These are phyloP conservation scores for Heteropelma amictum DNA, from an alignment of 2,888 invertebrate species.

Conservation along the genomic window DNA sequence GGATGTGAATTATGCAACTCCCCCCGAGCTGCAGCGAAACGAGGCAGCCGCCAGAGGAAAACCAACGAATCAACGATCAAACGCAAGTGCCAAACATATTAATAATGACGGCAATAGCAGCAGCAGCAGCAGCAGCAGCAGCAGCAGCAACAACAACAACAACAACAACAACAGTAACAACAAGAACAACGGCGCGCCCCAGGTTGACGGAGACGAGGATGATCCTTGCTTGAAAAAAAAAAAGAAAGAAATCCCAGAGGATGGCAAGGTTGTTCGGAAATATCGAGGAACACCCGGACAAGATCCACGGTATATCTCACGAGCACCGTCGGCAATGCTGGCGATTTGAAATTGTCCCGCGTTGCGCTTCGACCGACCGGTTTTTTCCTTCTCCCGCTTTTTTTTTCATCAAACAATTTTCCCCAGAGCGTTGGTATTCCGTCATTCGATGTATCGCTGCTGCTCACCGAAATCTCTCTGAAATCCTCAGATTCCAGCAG, in stretches of 20 bases:
- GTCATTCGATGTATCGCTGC: too few species aligned
- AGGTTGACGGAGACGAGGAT: conserved; percentile 57
- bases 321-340: not conserved
- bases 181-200: not conserved
- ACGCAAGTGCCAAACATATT: too few species aligned
- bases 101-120: too few species aligned
- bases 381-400: not conserved
- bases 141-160: too few species aligned
- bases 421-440: too few species aligned
- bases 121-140: too few species aligned
- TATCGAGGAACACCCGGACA: conserved; percentile 49
- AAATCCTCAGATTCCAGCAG: conserved; percentile 70
- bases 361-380: not conserved
- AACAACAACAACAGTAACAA: conserved; percentile 14
- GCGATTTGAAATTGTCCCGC: not conserved
- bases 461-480: too few species aligned
- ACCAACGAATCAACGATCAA: not conserved
- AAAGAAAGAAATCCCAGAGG: not conserved
- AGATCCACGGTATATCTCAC: conserved; percentile 65
- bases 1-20: not conserved
- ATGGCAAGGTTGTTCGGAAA: conserved; percentile 28
- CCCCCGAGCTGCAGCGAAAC: conserved; percentile 25
- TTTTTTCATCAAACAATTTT: too few species aligned
- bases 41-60: conserved; percentile 25
- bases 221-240: conserved; percentile 61